Evolutionary conservation across 2,888 invertebrate genomes (phyloP).

Genomic region (Didymodactylos carnosus): DNA sequence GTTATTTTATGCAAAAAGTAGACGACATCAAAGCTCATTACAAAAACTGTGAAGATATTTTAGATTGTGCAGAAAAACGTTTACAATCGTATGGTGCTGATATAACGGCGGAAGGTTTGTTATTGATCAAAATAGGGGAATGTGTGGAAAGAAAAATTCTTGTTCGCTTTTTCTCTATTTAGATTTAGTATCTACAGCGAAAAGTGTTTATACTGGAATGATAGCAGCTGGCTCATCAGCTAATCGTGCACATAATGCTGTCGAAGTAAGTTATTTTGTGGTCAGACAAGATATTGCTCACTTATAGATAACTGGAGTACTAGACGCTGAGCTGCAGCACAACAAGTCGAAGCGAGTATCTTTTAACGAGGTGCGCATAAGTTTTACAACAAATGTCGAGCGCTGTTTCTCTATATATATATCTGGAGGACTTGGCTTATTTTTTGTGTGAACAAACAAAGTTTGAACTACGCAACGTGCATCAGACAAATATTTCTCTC

Average conservation of each 20-base stretch:
- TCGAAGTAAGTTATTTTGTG: background rate
- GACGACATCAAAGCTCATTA: background rate
- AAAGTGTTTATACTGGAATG: background rate
- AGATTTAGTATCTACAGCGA: background rate
- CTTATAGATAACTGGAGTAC: too few relatives aligned
- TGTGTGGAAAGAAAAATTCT: background rate
- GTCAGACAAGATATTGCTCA: too few relatives aligned
- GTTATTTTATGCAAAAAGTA: background rate
- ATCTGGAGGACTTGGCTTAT: too few relatives aligned
- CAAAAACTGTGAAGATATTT: background rate
- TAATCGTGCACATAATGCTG: background rate
- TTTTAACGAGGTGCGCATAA: too few relatives aligned
- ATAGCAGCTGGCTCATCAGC: background rate
- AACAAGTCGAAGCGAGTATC: too few relatives aligned
- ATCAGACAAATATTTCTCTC: too few relatives aligned
- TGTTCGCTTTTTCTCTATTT: background rate
- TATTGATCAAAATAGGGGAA: too few relatives aligned
- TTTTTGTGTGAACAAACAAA: too few relatives aligned
- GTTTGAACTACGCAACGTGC: too few relatives aligned
- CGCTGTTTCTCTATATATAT: too few relatives aligned
- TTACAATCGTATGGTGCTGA: background rate
- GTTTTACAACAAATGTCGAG: too few relatives aligned
- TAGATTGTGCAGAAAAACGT: background rate
- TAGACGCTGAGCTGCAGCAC: too few relatives aligned
- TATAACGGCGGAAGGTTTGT: background rate